Base-by-base conservation (phyloP, 2,797 vertebrate species). In the Sebastes matsubarae region DNA sequence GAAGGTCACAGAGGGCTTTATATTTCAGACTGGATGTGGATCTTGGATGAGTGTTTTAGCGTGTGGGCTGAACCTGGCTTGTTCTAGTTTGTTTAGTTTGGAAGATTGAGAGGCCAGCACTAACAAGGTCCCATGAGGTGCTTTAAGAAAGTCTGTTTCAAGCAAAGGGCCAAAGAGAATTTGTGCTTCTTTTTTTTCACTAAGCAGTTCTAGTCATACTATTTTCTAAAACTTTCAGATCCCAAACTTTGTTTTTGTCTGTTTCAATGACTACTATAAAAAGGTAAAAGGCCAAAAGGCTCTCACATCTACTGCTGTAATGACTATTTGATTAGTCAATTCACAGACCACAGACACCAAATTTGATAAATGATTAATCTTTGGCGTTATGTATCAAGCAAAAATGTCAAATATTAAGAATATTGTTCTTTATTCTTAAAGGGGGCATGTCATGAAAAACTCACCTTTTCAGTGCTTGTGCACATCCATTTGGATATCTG, bases 111-210 rank as follows among this genome's bases (percentile, higher is more conserved):
- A 81, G 72, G 27, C 69, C 68, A 68, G 68, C 80, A 74, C 82
- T 85, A 90, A 92, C 86, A 83, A 89, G 80, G 60, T 69, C 90
- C 86, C 76, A 63, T 46, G 81, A 89, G 90, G 76, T 76, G 78
- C 79, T 85, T 80, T 65, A 64, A 83, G 36, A 81, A 85, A 82
- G 63, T 68, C 79, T 75, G 81, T 79, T 85, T 79, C 32, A 81
- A 86, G 65, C 57, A 77, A 69, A 20, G 29, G 68, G 68, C 54
- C 77, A 85, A 73, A 72, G 12, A 75, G 22, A 34, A 66, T 27
- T 6, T 55, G 4, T 42, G 34, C 18, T 27, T 36, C 11, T 36
- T 16, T 81, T 25, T 61, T 65, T 42, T 20, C 5, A 57, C 32
- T 77, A 74, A 80, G 60, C 68, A 80, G 67, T 67, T 69, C 46